Evolutionary conservation across 2,113 vertebrate species (phyloP).

Genomic region (Aegithalos caudatus): DNA sequence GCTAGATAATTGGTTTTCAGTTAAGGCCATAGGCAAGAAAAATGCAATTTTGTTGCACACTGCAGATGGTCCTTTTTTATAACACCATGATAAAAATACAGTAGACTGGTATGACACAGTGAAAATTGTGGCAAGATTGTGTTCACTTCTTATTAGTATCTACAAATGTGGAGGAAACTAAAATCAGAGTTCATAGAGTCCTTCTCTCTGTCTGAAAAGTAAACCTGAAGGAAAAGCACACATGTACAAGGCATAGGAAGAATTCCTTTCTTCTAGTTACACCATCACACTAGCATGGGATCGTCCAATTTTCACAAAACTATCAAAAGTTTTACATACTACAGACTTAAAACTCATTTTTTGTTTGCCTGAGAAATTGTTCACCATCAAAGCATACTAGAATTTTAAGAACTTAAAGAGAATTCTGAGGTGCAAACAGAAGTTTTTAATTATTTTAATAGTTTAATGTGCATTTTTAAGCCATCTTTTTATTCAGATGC

Average conservation of each 20-base stretch:
- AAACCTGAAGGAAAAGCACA: not conserved
- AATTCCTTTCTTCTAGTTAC: not conserved
- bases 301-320: not conserved
- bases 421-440: not conserved
- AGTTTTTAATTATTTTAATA: not conserved
- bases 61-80: not conserved
- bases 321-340: not conserved
- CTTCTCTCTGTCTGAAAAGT: not conserved
- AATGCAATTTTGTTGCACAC: not conserved
- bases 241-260: not conserved
- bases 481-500: not conserved
- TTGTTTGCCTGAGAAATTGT: not conserved
- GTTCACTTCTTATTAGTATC: not conserved
- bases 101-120: not conserved
- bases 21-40: not conserved
- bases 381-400: not conserved
- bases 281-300: accelerated
- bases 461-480: not conserved
- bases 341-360: not conserved
- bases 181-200: not conserved
- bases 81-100: not conserved
- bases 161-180: not conserved
- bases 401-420: not conserved
- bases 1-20: not conserved
- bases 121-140: not conserved